phyloP scores from a whole-genome alignment of 2,113 vertebrate species.

The Lota lota region DNA sequence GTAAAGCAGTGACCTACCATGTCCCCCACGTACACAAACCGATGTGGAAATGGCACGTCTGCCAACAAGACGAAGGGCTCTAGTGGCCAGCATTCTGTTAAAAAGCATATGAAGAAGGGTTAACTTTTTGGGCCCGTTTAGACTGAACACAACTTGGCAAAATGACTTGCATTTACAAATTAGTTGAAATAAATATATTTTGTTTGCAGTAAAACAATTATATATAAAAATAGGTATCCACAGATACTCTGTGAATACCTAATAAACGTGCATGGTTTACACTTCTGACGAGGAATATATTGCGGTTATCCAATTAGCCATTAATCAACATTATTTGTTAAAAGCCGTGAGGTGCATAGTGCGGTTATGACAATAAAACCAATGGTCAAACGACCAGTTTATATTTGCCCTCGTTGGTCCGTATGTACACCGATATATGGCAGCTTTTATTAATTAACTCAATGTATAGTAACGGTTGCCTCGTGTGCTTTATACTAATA shows the following conservation, averaged over 20 bases:
- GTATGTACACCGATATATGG: no score
- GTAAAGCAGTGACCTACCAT: conserved; percentile 73
- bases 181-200: no score
- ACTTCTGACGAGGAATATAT: no score
- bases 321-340: no score
- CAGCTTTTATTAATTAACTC: no score
- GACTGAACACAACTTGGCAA: neutral
- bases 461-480: no score
- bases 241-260: no score
- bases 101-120: neutral
- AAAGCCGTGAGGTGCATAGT: neutral
- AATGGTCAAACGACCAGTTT: neutral
- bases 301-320: no score
- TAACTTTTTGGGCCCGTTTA: neutral
- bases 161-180: neutral
- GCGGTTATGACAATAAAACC: neutral
- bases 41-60: conserved; percentile 87
- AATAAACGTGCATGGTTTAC: no score
- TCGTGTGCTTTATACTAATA: no score
- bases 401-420: neutral
- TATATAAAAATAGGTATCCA: neutral
- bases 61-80: conserved; percentile 80
- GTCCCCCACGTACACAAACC: conserved; percentile 77
- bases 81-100: conserved; percentile 87
- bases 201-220: neutral